phyloP scores from a whole-genome alignment of 2,888 invertebrate species.

The Andrena bicolor region DNA sequence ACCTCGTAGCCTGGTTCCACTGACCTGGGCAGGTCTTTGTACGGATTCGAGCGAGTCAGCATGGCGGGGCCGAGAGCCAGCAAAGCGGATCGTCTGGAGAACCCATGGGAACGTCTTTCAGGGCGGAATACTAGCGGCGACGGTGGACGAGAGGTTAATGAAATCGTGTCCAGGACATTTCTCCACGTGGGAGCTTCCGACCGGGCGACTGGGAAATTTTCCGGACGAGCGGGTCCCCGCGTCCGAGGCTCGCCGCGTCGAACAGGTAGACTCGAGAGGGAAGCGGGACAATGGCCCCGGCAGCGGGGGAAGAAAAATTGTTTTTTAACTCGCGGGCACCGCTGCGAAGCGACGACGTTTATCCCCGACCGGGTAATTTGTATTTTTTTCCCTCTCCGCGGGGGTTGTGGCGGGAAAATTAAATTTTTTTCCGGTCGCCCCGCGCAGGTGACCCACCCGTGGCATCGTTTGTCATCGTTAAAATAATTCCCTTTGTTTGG shows the following conservation, averaged over 20 bases:
- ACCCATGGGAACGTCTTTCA: not conserved
- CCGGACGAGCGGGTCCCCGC: slow-evolving; percentile 70
- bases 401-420: slow-evolving; percentile 78
- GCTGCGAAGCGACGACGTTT: slow-evolving; percentile 70
- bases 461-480: slow-evolving; percentile 81
- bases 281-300: slow-evolving; percentile 51
- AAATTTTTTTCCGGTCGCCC: slow-evolving; percentile 70
- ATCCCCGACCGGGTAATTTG: slow-evolving; percentile 77
- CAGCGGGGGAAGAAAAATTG: slow-evolving; percentile 75
- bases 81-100: slow-evolving; percentile 3
- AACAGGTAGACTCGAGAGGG: slow-evolving; percentile 67
- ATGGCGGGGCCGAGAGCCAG: slow-evolving; percentile 9
- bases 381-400: slow-evolving; percentile 72
- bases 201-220: slow-evolving; percentile 73
- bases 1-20: slow-evolving; percentile 39
- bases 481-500: slow-evolving; percentile 78
- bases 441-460: slow-evolving; percentile 37
- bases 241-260: slow-evolving; percentile 23
- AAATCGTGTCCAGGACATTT: slow-evolving; percentile 81
- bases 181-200: slow-evolving; percentile 80
- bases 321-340: slow-evolving; percentile 76
- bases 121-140: slow-evolving; percentile 55
- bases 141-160: slow-evolving; percentile 70
- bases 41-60: not conserved
- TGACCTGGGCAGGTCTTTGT: slow-evolving; percentile 40